Base-by-base conservation (phyloP, 2,113 vertebrate genomes). In the Egretta garzetta region DNA sequence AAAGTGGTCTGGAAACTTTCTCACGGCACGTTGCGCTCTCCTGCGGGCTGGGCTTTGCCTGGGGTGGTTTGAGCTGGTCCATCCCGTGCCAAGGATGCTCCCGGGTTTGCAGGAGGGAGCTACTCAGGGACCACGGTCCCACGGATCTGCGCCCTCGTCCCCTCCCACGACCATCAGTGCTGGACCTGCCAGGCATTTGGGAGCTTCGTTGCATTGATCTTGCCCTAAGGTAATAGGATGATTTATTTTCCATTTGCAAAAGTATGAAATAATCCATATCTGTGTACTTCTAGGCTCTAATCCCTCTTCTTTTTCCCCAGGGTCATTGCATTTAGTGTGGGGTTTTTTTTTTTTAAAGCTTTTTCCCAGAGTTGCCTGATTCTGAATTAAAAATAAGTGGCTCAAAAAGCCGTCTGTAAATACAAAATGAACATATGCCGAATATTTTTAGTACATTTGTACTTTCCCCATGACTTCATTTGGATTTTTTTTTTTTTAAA, bases 131-230 rank as follows among this genome's bases (percentile, higher is more conserved):
- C 20, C 52, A 14, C 4, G 3, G 27, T 39, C 87, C 58, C 6
- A 0, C 4, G 3, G 68, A n/a, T 47, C 63, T 52, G 20, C 14
- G 14, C 47, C 35, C 35, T 43, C 52, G 43, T 53, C 26, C 35
- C 10, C 33, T 85, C 39, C 71, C 26, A 6, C 0, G 0, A 0
- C 10, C 24, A 1, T 47, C 3, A 0, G 23, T 56, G 33, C 33
- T 1, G 3, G 73, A 47, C 41, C 27, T 0, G 2, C 21, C 0
- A 1, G 28, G 62, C 2, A 1, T 60, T 80, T 41, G 22, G 62
- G 71, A 84, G 52, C 52, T 50, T 80, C 4, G 0, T 24, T n/a
- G 84, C 52, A 49, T 49, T 77, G 39, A 45, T 95, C 53, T 89
- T 37, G 63, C 64, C 67, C 64, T 81, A 35, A 74, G 59, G 47